These are phyloP conservation scores for Hypothenemus hampei DNA, from an alignment of 1,140 invertebrate species.

Conservation along the genomic window DNA sequence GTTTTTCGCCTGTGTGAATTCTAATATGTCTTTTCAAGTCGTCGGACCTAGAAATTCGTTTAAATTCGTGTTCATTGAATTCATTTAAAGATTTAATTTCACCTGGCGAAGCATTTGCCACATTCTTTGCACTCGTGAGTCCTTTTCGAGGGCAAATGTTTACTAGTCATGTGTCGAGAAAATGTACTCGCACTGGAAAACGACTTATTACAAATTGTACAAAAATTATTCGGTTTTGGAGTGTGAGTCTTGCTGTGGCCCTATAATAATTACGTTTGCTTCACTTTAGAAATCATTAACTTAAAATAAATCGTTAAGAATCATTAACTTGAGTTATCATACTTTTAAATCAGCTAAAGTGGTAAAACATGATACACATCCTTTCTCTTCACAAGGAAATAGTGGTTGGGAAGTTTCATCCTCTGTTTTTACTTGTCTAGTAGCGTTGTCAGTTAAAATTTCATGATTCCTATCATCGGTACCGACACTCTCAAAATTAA, in stretches of 20 bases:
- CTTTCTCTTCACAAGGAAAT: conserved; percentile 17
- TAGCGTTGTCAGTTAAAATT: too few species aligned
- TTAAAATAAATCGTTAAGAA: neutral
- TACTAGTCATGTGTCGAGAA: conserved; percentile 44
- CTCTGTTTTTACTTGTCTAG: neutral
- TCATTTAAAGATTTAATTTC: neutral
- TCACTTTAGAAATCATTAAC: neutral
- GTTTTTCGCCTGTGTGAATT: conserved; percentile 53
- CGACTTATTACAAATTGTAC: conserved; percentile 46
- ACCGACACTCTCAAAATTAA: too few species aligned
- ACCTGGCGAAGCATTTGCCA: conserved; percentile 47
- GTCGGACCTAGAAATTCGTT: conserved; percentile 33
- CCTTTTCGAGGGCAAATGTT: conserved; percentile 45
- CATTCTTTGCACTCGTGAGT: conserved; percentile 59
- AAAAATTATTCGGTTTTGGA: conserved; percentile 36
- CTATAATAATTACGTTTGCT: conserved; percentile 2
- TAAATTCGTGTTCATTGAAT: neutral
- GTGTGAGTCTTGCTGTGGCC: conserved; percentile 7
- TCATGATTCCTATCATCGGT: too few species aligned
- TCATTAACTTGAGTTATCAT: neutral
- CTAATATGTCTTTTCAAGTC: conserved; percentile 52
- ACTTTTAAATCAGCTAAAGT: conserved; percentile 17
- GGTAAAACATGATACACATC: conserved; percentile 19
- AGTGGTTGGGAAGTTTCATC: conserved; percentile 24
- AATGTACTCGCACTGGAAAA: conserved; percentile 49